Base-by-base conservation (phyloP, 2,797 vertebrate species). In the Micropoecilia bifurca region DNA sequence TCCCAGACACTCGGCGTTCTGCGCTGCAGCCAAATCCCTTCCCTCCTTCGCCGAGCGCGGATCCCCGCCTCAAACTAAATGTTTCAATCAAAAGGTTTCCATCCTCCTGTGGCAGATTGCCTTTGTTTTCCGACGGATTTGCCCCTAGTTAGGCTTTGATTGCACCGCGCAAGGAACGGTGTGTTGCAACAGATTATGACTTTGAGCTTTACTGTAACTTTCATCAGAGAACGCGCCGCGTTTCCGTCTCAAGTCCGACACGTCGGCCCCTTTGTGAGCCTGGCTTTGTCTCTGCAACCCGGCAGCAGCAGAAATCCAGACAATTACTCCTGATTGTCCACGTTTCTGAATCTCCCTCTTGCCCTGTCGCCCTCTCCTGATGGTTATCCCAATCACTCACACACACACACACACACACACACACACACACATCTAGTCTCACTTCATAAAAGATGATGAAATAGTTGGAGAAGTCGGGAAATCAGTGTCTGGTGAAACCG, bases 401-500 rank as follows among this genome's bases (percentile, higher is more conserved):
- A 3, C 46, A 41, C 78, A 76, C 78, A 76, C 63, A 86, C 77
- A 75, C 61, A 85, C 75, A 22, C 50, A 80, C 76, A 46, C 75
- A 36, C 48, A 46, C 76, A 76, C 78, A 76, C 50, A 74, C 66
- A 86, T 71, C 73, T 57, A 88, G 83, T 84, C 87, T 88, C 79
- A 87, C 85, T 84, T 88, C 81, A 61, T 80, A 72, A 78, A 87
- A 91, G 94, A 85, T 96, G 96, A 96, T 96, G 95, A 96, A 96
- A 96, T 96, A 95, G 92, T 95, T 95, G 92, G 93, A 93, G 92
- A 96, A 96, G 91, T 94, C 93, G 43, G 91, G 96, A 96, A 96
- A 96, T 96, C 95, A 90, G 90, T 93, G 93, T 95, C 93, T 94
- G 92, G 88, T 94, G 92, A 93, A 93, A 90, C 84, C 79, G 74